These are phyloP conservation scores for Hypocryptadius cinnamomeus DNA, from an alignment of 2,113 vertebrate species.

Conservation along the genomic window DNA sequence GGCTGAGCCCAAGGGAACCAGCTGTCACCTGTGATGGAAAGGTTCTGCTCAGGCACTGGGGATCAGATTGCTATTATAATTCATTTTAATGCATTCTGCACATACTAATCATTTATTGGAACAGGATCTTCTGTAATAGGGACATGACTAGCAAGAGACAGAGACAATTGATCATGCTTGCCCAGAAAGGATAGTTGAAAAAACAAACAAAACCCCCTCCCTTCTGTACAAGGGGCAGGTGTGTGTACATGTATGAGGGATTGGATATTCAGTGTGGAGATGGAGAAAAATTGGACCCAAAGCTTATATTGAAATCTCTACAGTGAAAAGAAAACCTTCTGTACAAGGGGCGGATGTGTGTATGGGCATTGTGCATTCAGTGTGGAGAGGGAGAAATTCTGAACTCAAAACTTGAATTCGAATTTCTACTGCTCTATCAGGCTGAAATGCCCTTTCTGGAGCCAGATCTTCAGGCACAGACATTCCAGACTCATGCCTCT, in stretches of 20 bases:
- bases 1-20: slow-evolving; percentile 19
- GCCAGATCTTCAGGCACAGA: neutral
- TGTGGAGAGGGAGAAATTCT: neutral
- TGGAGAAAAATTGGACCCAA: neutral
- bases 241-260: neutral
- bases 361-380: neutral
- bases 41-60: neutral
- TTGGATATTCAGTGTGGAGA: neutral
- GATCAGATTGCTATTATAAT: slow-evolving; percentile 48
- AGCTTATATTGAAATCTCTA: neutral
- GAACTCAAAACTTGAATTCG: neutral
- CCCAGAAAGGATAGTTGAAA: slow-evolving; percentile 9
- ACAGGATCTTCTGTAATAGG: slow-evolving; percentile 41
- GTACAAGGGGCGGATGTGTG: neutral
- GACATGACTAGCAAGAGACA: slow-evolving; percentile 24
- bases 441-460: neutral
- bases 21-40: slow-evolving; percentile 50
- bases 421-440: neutral
- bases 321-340: neutral
- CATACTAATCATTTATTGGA: slow-evolving; percentile 57
- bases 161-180: slow-evolving; percentile 26
- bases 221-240: neutral
- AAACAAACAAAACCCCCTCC: neutral
- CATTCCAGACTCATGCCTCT: neutral
- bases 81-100: slow-evolving; percentile 56